These are phyloP conservation scores for Oligia latruncula DNA, from an alignment of 2,888 invertebrate species.

Conservation along the genomic window DNA sequence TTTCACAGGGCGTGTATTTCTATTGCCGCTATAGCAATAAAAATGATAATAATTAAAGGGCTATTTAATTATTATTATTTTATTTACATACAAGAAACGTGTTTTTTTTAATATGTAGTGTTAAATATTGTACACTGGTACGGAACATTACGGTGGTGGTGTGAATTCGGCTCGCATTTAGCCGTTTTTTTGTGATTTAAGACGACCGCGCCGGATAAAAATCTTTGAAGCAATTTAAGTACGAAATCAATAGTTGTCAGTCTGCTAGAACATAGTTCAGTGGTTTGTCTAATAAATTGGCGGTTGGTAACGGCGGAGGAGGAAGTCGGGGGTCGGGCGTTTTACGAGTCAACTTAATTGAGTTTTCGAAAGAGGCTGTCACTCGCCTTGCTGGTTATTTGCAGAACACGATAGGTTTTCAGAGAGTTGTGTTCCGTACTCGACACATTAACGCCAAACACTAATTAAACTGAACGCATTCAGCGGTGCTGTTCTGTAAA, in stretches of 20 bases:
- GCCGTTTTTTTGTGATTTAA: constrained; percentile 29
- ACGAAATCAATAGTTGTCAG: constrained; percentile 56
- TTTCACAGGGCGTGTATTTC: background rate
- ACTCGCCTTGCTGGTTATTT: constrained; percentile 61
- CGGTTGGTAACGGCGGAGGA: constrained; percentile 68
- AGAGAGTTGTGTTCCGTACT: constrained; percentile 29
- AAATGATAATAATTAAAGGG: background rate
- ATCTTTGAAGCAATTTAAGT: constrained; percentile 29
- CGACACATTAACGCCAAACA: constrained; percentile 6
- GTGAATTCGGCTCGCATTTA: background rate
- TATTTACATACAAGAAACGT: background rate
- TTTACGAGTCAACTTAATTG: constrained; percentile 78
- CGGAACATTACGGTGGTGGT: background rate
- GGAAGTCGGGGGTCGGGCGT: constrained; percentile 65
- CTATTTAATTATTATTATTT: too few relatives aligned
- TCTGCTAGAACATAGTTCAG: constrained; percentile 66
- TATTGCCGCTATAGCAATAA: background rate
- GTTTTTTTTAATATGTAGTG: background rate
- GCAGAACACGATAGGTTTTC: constrained; percentile 42
- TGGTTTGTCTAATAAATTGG: constrained; percentile 75
- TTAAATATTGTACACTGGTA: background rate
- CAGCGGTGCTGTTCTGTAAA: too few relatives aligned
- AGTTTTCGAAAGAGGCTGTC: constrained; percentile 75
- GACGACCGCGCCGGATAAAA: constrained; percentile 11
- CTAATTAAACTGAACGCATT: background rate